phyloP scores from a whole-genome alignment of 2,888 invertebrate species.

The Chrysotoxum bicinctum region DNA sequence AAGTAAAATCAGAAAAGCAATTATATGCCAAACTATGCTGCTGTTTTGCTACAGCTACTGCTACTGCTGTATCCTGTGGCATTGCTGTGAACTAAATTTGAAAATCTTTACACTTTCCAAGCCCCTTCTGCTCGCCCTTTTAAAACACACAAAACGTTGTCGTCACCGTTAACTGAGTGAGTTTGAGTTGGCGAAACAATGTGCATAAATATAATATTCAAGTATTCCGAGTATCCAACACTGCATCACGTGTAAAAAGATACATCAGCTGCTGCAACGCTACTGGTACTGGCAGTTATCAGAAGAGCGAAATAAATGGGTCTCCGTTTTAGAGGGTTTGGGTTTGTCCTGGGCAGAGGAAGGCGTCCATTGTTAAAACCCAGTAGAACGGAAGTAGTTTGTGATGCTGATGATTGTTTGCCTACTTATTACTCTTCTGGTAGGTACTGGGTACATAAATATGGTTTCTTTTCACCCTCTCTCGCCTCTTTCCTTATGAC shows the following conservation, averaged over 20 bases:
- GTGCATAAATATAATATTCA: constrained; percentile 62
- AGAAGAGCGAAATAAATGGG: constrained; percentile 61
- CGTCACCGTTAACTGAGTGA: constrained; percentile 36
- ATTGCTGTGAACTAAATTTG: constrained; percentile 64
- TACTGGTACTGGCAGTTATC: constrained; percentile 33
- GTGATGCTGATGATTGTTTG: constrained; percentile 68
- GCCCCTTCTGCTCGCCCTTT: neutral
- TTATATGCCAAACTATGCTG: constrained; percentile 13
- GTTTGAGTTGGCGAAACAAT: constrained; percentile 59
- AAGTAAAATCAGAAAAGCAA: constrained; percentile 15
- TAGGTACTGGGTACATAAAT: constrained; percentile 1
- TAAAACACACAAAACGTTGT: neutral
- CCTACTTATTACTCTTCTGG: constrained; percentile 50
- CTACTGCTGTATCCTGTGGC: constrained; percentile 55
- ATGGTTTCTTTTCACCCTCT: neutral
- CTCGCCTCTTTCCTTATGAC: neutral
- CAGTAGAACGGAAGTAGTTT: constrained; percentile 66
- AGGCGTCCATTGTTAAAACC: constrained; percentile 40
- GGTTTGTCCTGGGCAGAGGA: neutral
- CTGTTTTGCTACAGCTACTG: neutral
- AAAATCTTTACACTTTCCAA: constrained; percentile 55
- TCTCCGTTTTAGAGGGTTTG: constrained; percentile 22
- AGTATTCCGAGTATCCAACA: constrained; percentile 54
- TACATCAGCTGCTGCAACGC: constrained; percentile 49
- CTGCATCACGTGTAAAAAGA: constrained; percentile 41